phyloP scores from a whole-genome alignment of 2,113 vertebrate species.

The Serilophus lunatus region DNA sequence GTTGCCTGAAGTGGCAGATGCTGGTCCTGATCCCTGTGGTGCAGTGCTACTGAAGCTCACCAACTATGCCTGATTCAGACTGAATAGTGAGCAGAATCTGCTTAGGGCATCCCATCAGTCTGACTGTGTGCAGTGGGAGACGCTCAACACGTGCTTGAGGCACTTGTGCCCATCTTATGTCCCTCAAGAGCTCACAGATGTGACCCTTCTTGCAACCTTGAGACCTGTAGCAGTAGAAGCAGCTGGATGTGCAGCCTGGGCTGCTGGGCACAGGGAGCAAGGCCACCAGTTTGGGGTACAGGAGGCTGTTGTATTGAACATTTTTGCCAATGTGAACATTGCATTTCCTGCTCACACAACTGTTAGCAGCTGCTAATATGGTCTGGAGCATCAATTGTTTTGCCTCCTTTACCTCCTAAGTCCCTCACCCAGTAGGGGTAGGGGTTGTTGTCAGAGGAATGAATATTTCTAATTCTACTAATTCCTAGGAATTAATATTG shows the following conservation, averaged over 20 bases:
- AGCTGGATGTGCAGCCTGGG: background rate
- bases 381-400: background rate
- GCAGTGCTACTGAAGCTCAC: background rate
- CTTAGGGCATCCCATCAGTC: background rate
- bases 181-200: background rate
- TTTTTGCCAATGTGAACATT: background rate
- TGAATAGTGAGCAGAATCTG: background rate
- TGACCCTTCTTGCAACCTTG: background rate
- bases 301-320: background rate
- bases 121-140: background rate
- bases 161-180: rapidly evolving
- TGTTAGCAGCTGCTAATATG: background rate
- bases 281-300: background rate
- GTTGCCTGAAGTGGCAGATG: background rate
- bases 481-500: background rate
- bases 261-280: background rate
- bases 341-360: background rate
- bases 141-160: background rate
- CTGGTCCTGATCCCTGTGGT: background rate
- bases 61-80: background rate
- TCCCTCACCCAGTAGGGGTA: too few relatives aligned
- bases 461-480: background rate
- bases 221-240: background rate
- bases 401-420: background rate
- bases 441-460: background rate